These are phyloP conservation scores for Triplophysa dalaica DNA, from an alignment of 2,113 vertebrate species.

Conservation along the genomic window DNA sequence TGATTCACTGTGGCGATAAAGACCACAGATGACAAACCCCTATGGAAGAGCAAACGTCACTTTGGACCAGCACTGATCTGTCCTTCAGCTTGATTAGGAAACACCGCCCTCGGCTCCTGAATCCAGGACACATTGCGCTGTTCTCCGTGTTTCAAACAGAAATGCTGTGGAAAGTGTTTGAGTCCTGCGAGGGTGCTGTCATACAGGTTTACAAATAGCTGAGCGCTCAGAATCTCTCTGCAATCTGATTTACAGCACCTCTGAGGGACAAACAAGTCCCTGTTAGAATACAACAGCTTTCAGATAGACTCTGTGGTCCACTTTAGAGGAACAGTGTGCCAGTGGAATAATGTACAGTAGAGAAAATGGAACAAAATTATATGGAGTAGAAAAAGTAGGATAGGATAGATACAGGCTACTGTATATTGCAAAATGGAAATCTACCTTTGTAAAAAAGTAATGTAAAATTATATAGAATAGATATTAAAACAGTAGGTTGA, in stretches of 20 bases:
- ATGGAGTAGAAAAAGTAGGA: too few species aligned
- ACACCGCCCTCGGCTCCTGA: not conserved
- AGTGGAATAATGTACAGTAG: not conserved
- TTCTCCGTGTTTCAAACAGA: constrained; percentile 17
- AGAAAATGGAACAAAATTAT: too few species aligned
- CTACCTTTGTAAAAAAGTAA: too few species aligned
- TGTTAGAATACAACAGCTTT: not conserved
- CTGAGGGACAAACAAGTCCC: not conserved
- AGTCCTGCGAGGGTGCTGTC: constrained; percentile 21
- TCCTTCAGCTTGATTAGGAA: not conserved
- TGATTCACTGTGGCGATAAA: constrained; percentile 25
- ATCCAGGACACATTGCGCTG: constrained; percentile 5
- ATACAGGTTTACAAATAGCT: constrained; percentile 22
- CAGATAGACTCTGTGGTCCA: not conserved
- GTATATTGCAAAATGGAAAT: too few species aligned
- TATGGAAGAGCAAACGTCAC: constrained; percentile 23
- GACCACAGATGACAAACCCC: not conserved
- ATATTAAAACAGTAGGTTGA: too few species aligned
- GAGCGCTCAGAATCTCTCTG: not conserved
- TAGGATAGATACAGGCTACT: too few species aligned
- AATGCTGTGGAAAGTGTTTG: constrained; percentile 38
- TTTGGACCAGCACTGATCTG: not conserved
- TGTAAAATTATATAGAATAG: too few species aligned
- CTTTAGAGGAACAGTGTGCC: not conserved
- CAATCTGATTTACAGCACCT: not conserved